phyloP scores from a whole-genome alignment of 2,888 invertebrate genomes.

The Drosophila pseudotakahashii region DNA sequence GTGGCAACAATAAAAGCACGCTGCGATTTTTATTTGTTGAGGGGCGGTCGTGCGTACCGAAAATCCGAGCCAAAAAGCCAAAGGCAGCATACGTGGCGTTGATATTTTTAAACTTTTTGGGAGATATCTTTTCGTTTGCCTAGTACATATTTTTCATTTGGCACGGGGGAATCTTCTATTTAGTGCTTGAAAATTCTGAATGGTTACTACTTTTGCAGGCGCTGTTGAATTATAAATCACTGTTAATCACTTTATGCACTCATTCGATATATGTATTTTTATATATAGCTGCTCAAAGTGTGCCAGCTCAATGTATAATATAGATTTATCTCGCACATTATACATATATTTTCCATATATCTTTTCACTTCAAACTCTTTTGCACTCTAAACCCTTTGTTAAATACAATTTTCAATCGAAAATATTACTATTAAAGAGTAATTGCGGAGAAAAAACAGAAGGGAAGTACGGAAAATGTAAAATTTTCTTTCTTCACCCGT shows the following conservation, averaged over 20 bases:
- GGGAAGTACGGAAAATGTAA: background rate
- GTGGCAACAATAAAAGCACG: constrained; percentile 63
- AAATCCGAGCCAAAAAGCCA: constrained; percentile 57
- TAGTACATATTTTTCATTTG: constrained; percentile 22
- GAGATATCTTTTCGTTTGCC: constrained; percentile 32
- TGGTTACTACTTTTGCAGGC: background rate
- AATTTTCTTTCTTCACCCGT: constrained; percentile 48
- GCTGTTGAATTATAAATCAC: constrained; percentile 5
- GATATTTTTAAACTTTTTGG: constrained; percentile 69
- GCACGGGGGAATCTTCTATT: background rate
- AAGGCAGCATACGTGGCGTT: constrained; percentile 69
- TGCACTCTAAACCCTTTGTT: background rate
- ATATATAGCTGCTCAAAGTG: constrained; percentile 31
- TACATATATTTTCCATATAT: constrained; percentile 25
- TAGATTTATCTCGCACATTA: constrained; percentile 26
- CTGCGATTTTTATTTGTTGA: constrained; percentile 49
- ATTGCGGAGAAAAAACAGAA: background rate
- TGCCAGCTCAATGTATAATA: constrained; percentile 34
- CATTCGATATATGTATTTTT: constrained; percentile 6
- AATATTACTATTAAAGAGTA: background rate
- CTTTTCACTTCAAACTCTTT: constrained; percentile 1
- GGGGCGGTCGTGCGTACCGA: constrained; percentile 43
- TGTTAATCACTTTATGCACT: constrained; percentile 11
- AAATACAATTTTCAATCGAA: background rate
- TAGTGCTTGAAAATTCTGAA: background rate